A percentile compares a stretch with the other conserved stretches of the same genome.
Conservation (phyloP, 2,888 invertebrate species). For the Hirtodrosophila cameraria region DNA sequence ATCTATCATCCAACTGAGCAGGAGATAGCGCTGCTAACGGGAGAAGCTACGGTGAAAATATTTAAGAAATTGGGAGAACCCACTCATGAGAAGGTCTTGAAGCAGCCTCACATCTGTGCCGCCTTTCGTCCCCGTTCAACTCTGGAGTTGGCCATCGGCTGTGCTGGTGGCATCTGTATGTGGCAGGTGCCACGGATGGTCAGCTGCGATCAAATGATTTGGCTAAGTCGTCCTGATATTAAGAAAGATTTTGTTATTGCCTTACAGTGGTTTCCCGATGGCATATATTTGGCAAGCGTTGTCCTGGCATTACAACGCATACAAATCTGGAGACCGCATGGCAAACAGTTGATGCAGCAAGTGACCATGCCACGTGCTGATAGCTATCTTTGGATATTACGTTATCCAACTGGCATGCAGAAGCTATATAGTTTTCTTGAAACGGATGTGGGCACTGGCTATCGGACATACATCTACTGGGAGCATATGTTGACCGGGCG, state of each 20-base stretch:
- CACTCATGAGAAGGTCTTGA: not conserved
- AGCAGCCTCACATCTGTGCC: slow-evolving; percentile 27
- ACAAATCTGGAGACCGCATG: slow-evolving; percentile 38
- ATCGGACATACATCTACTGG: not conserved
- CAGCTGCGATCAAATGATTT: not conserved
- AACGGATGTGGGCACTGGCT: not conserved
- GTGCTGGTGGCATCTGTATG: slow-evolving; percentile 32
- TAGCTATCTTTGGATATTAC: slow-evolving; percentile 12
- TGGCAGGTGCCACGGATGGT: slow-evolving; percentile 23
- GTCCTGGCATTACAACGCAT: slow-evolving; percentile 19
- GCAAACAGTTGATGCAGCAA: not conserved
- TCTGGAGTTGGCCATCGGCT: slow-evolving; percentile 35
- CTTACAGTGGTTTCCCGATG: slow-evolving; percentile 40
- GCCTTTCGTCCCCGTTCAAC: slow-evolving; percentile 35
- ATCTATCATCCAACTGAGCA: slow-evolving; percentile 6
- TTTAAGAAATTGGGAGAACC: not conserved
- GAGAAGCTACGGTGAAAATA: slow-evolving; percentile 5
- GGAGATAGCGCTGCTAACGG: slow-evolving; percentile 15
- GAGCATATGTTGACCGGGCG: not conserved
- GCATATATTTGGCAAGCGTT: slow-evolving; percentile 21
- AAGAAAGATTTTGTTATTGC: slow-evolving; percentile 15
- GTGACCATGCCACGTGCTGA: not conserved
- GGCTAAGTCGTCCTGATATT: not conserved
- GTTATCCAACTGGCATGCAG: slow-evolving; percentile 3
- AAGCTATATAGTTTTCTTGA: not conserved